Evolutionary conservation across 2,888 invertebrate species (phyloP), one percentile per base, ranked within the genome.

Genomic region (Drosophila monieri): DNA sequence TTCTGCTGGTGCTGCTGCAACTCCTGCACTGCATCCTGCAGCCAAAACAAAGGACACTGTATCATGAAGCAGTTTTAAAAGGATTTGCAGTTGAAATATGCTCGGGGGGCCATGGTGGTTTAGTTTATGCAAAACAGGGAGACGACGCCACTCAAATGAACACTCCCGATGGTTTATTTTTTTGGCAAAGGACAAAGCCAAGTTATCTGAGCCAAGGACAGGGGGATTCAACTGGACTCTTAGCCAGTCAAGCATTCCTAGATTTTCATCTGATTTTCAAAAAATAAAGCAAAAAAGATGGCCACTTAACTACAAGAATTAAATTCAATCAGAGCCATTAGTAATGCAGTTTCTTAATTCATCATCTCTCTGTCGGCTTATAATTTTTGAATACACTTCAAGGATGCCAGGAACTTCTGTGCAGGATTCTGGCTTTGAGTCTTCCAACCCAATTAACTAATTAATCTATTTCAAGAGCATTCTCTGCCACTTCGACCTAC

Each of bases 401-500:
- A 61, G 58, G 23, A 58, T 6, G 44, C 18, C n/a, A 23, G 14
- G 5, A 10, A 35, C 25, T 37, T 35, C 15, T 25, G 25, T 5
- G 41, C 9, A 23, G n/a, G 35, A 12, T 21, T 25, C 15, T n/a
- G 9, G 21, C 60, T 61, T 32, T 14, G 14, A 53, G 53, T 48
- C 53, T 53, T 67, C 51, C 68, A 69, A 59, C 59, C 67, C 68
- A 69, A 69, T 66, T 69, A 64, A 56, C 80, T 80, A 83, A 83
- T 83, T 83, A 83, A 83, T 83, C 81, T 83, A 83, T 83, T 83
- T 85, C 81, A 85, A 74, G 80, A 85, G 71, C 81, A 81, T 76
- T 73, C 85, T 46, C 78, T 74, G 69, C 83, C 74, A 85, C 80
- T 83, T 83, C 83, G 81, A 83, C 81, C 85, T 85, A 85, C 81